Evolutionary conservation across 2,888 invertebrate species (phyloP), one percentile per base, ranked within the genome.

Genomic region (Limnephilus rhombicus): DNA sequence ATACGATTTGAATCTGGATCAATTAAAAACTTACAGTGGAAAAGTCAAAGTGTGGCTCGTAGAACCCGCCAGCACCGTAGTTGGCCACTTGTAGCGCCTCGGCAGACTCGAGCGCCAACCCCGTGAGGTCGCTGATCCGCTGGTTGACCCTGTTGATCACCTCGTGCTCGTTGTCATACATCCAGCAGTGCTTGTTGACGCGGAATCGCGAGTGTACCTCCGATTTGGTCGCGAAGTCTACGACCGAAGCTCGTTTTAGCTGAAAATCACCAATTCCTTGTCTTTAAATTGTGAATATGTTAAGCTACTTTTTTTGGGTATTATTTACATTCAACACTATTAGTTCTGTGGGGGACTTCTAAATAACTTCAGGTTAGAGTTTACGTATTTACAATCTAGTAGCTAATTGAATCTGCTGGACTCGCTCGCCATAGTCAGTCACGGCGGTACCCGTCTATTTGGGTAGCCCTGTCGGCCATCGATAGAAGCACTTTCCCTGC

Each of bases 81-180:
- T 99, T 99, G 93, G 99, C 99, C 88, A 99, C 99, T 96, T 99
- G 99, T 94, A 99, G 96, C 94, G 99, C 99, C 95, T 99, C 99
- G 0, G 99, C 99, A 0, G 99, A 98, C 24, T 96, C 96, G 96
- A 99, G 97, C 87, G 97, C 97, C 93, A 99, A 96, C 24, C 98
- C 98, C 2, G 99, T 98, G 97, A 99, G 97, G 95, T 98, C 97
- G 90, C 97, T 97, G 2, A 99, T 98, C 89, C 99, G 97, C 93
- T 96, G 97, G 91, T 98, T 98, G 83, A 99, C 97, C 34, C 97
- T 96, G 12, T 96, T 97, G 37, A 99, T 97, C 53, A 97, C 18
- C 18, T 96, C 96, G 94, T 98, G 97, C 94, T 99, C 99, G 86
- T 97, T 96, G 94, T 98, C 98, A 94, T 97, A 98, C 34, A 99